These are phyloP conservation scores for Pammene fasciana DNA, from an alignment of 2,888 invertebrate genomes.

Conservation along the genomic window DNA sequence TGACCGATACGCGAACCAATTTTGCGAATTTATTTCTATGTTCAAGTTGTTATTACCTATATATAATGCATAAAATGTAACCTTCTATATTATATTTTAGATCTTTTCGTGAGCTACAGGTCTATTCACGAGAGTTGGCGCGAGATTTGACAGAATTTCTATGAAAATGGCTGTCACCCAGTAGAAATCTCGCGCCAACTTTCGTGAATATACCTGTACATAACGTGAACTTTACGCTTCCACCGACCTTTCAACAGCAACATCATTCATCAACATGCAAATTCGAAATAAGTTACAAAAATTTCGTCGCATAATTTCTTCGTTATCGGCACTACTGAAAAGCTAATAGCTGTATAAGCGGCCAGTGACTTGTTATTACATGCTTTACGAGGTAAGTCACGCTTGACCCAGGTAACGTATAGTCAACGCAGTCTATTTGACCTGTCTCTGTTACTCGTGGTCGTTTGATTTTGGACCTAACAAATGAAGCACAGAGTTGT, in stretches of 20 bases:
- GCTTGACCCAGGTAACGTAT: slow-evolving; percentile 55
- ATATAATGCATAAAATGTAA: no score
- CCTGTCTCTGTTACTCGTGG: neutral
- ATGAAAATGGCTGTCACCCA: no score
- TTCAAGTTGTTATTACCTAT: no score
- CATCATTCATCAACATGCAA: slow-evolving; percentile 14
- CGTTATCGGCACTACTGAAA: slow-evolving; percentile 54
- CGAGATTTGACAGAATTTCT: no score
- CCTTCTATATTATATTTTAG: no score
- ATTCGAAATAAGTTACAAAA: slow-evolving; percentile 28
- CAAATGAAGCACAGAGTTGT: neutral
- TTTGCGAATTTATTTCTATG: no score
- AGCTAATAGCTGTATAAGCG: slow-evolving; percentile 64
- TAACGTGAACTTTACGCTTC: neutral
- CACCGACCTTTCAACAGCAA: slow-evolving; percentile 14
- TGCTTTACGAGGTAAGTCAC: slow-evolving; percentile 64
- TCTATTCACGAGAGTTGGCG: no score
- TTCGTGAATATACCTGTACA: no score
- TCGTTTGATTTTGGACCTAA: slow-evolving; percentile 7
- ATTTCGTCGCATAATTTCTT: slow-evolving; percentile 35
- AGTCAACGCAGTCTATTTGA: slow-evolving; percentile 39
- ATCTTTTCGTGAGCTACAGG: no score
- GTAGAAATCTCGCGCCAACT: no score
- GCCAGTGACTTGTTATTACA: slow-evolving; percentile 61
- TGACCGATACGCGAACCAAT: no score